Evolutionary conservation across 2,113 vertebrate species (phyloP), one percentile per base, ranked within the genome.

Genomic region (Sterna hirundo): DNA sequence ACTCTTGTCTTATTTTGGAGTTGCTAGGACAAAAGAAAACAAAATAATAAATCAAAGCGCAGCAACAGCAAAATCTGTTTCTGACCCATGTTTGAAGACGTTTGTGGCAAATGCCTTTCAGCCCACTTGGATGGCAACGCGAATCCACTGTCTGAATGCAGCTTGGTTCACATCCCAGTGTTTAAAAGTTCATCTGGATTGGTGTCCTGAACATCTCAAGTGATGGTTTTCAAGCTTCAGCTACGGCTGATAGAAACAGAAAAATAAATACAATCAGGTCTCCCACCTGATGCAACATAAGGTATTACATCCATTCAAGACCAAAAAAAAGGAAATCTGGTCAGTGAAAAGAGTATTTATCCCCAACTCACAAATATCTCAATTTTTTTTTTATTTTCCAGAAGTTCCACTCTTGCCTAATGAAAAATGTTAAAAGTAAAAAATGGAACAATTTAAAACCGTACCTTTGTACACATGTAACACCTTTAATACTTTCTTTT

Each of bases 161-260:
- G 27, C 54, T 92, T 95, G 88, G 58, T 91, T 93, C 79, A 71
- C 86, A 87, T 87, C 90, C 51, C 90, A 94, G 79, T 75, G 80
- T 92, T 96, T 95, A 80, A 94, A 97, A 96, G 90, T 93, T 97
- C 93, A 84, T 90, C 92, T 97, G 93, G 82, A 97, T 82, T 91
- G 52, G 60, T 94, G 90, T 94, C 81, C 76, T 96, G 64, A 92
- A 92, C 40, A 90, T 90, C 88, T 92, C 92, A 71, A 96, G 36
- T 69, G 49, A 84, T 40, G 15, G 69, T 91, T 95, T 86, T 90
- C 92, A 86, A 58, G 83, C 60, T 85, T 68, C 68, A 64, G 18
- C 12, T 93, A 65, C 34, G n/a, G 30, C 21, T 49, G 60, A 80
- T 18, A 87, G 77, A 91, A 86, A 36, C 5, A 90, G 77, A 61